These are phyloP conservation scores for Vidua chalybeata DNA, from an alignment of 2,113 vertebrate genomes.

Conservation along the genomic window DNA sequence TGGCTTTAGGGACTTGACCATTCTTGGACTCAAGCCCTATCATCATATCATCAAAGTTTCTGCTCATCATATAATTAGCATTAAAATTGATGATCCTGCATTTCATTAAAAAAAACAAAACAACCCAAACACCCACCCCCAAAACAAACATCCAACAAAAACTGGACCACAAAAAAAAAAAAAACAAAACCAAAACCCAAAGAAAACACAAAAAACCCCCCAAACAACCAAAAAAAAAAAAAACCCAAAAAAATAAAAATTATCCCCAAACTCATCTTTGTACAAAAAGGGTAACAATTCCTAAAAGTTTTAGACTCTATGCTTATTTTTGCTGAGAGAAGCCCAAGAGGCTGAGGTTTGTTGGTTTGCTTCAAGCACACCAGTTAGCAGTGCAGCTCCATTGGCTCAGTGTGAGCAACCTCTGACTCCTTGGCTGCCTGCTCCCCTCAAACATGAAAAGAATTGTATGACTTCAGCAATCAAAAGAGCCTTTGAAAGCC, in stretches of 20 bases:
- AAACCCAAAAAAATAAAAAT: not conserved
- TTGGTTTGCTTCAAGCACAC: not conserved
- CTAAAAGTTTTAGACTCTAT: not conserved
- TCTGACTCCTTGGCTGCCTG: not conserved
- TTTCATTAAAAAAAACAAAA: not conserved
- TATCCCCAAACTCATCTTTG: not conserved
- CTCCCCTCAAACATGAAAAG: not conserved
- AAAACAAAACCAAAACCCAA: not conserved
- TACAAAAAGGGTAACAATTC: not conserved
- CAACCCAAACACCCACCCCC: not conserved
- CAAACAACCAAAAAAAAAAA: not conserved
- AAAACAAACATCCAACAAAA: not conserved
- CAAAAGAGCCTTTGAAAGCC: not conserved
- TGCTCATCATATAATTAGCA: not conserved
- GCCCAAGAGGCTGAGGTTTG: not conserved
- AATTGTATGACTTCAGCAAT: not conserved
- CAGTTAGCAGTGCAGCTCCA: not conserved
- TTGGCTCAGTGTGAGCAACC: not conserved
- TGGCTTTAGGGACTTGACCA: not conserved
- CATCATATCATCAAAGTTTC: not conserved
- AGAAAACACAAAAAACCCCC: not conserved
- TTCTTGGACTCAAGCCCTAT: not conserved
- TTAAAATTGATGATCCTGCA: not conserved
- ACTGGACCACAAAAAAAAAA: not conserved
- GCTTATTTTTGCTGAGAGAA: not conserved